A percentile compares a stretch with the other conserved stretches of the same genome.
Evolutionary conservation across 2,888 invertebrate species (phyloP).

Genomic region (Torymus tubicola): DNA sequence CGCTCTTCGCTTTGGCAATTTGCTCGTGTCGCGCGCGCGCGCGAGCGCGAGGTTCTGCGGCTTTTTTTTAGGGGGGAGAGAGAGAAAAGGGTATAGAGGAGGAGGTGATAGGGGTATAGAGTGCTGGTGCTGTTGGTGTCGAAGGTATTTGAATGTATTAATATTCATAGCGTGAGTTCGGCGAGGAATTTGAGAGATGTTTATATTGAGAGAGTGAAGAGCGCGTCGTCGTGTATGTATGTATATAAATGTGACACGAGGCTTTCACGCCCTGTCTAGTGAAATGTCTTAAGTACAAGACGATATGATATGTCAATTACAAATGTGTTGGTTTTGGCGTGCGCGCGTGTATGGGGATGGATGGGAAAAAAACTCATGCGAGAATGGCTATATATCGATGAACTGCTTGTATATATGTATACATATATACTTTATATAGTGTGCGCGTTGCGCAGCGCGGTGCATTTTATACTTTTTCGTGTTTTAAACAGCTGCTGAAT

Average conservation of each 20-base stretch:
- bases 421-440: too few relatives aligned
- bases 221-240: background rate
- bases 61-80: background rate
- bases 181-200: slow-evolving; percentile 41
- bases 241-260: background rate
- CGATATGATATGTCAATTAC: background rate
- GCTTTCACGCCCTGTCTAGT: background rate
- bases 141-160: slow-evolving; percentile 55
- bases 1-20: slow-evolving; percentile 27
- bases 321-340: background rate
- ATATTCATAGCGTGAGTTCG: slow-evolving; percentile 50
- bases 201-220: slow-evolving; percentile 18
- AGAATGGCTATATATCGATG: too few relatives aligned
- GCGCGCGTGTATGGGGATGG: too few relatives aligned
- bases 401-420: too few relatives aligned
- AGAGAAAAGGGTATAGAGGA: too few relatives aligned
- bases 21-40: background rate
- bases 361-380: too few relatives aligned
- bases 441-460: too few relatives aligned
- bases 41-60: background rate
- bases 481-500: too few relatives aligned
- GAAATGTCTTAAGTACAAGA: background rate
- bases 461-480: too few relatives aligned
- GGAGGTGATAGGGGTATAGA: too few relatives aligned
- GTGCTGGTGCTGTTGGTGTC: too few relatives aligned